Evolutionary conservation across 1,140 invertebrate species (phyloP).

Genomic region (Drosophila guanche): DNA sequence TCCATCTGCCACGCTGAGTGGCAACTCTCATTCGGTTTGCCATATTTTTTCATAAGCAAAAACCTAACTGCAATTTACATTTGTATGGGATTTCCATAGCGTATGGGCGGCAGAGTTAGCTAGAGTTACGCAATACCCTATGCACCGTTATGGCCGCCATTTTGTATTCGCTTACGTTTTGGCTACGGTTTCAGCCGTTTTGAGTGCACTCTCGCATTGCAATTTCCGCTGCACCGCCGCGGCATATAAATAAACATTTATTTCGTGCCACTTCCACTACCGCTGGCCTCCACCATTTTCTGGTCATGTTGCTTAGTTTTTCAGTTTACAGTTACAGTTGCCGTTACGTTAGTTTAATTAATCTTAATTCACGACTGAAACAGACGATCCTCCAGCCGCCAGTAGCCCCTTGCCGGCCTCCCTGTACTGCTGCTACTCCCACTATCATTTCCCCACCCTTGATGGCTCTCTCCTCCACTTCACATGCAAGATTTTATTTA

Average conservation of each 20-base stretch:
- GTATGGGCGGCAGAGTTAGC: not conserved
- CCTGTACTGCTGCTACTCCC: not conserved
- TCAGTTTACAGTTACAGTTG: slow-evolving; percentile 65
- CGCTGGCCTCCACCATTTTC: too few species aligned
- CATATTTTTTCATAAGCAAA: slow-evolving; percentile 45
- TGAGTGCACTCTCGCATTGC: slow-evolving; percentile 49
- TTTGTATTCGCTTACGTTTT: slow-evolving; percentile 69
- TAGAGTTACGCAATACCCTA: slow-evolving; percentile 33
- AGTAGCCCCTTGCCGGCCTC: too few species aligned
- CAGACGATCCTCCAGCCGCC: slow-evolving; percentile 54
- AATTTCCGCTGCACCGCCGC: slow-evolving; percentile 64
- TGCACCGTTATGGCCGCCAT: slow-evolving; percentile 76
- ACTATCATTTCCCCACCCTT: slow-evolving; percentile 9
- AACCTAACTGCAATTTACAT: slow-evolving; percentile 47
- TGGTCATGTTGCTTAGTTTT: slow-evolving; percentile 60
- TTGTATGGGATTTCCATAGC: slow-evolving; percentile 19
- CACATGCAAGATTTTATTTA: slow-evolving; percentile 79
- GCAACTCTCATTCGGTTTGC: slow-evolving; percentile 46
- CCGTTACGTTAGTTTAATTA: slow-evolving; percentile 79
- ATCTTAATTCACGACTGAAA: slow-evolving; percentile 78
- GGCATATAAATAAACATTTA: slow-evolving; percentile 81
- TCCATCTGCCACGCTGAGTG: slow-evolving; percentile 18
- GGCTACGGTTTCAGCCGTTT: not conserved
- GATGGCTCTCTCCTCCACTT: slow-evolving; percentile 44
- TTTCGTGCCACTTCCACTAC: slow-evolving; percentile 63